These are phyloP conservation scores for Pteropus rufus DNA, from an alignment of 2,797 vertebrate species.

Conservation along the genomic window DNA sequence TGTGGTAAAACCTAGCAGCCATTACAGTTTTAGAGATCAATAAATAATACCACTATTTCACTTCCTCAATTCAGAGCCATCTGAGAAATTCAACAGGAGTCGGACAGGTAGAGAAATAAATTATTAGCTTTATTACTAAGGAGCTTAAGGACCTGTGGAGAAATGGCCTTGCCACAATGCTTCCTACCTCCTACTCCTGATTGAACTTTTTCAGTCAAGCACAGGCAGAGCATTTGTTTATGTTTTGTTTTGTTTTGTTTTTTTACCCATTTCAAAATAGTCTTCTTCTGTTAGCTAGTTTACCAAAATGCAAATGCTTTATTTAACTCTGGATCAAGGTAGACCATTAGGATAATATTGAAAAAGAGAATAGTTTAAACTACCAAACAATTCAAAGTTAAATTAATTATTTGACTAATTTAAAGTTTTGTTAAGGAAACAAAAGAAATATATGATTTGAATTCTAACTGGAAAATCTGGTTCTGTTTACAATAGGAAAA, in stretches of 20 bases:
- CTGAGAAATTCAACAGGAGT: background rate
- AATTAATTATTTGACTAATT: background rate
- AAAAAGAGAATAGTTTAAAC: background rate
- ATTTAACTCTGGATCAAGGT: background rate
- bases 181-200: background rate
- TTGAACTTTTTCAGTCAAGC: background rate
- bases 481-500: constrained; percentile 74
- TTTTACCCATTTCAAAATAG: background rate
- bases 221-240: background rate
- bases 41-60: background rate
- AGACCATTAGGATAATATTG: background rate
- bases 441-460: background rate
- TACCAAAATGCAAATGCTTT: background rate
- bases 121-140: background rate
- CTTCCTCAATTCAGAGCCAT: constrained; percentile 16
- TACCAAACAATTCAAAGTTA: background rate
- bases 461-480: background rate
- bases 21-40: background rate
- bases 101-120: background rate
- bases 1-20: background rate
- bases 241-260: background rate
- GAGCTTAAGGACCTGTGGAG: background rate
- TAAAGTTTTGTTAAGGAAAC: background rate
- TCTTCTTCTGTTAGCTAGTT: background rate
- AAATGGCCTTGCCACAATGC: background rate